These are phyloP conservation scores for Heliocidaris erythrogramma DNA, from an alignment of 35 echinoderm and acorn worm genomes.

Conservation along the genomic window DNA sequence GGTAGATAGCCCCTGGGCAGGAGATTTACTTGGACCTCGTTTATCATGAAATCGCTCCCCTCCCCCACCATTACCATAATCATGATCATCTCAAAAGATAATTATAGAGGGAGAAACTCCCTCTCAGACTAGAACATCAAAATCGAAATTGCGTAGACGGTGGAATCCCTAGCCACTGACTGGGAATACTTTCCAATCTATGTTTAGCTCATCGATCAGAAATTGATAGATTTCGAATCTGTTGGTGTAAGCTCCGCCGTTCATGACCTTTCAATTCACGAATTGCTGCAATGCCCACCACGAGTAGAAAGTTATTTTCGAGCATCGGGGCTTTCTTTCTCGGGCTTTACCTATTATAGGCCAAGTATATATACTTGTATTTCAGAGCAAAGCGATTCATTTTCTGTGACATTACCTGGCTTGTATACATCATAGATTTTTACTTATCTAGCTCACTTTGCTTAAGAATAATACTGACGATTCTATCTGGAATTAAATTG, in stretches of 20 bases:
- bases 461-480: neutral
- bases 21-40: neutral
- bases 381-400: neutral
- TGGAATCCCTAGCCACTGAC: neutral
- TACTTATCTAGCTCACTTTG: neutral
- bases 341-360: neutral
- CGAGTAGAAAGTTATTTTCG: neutral
- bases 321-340: neutral
- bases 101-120: neutral
- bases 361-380: neutral
- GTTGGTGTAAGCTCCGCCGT: neutral
- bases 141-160: neutral
- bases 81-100: neutral
- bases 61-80: no score
- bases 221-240: neutral
- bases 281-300: neutral
- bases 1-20: neutral
- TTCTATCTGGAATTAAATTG: neutral
- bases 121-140: neutral
- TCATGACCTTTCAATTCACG: neutral
- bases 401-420: neutral
- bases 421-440: neutral
- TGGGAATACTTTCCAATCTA: neutral
- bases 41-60: neutral
- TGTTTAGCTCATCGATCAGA: neutral